A percentile compares a stretch with the other conserved stretches of the same genome.
phyloP scores from a whole-genome alignment of 2,888 invertebrate genomes.

The Dasysyrphus albostriatus region DNA sequence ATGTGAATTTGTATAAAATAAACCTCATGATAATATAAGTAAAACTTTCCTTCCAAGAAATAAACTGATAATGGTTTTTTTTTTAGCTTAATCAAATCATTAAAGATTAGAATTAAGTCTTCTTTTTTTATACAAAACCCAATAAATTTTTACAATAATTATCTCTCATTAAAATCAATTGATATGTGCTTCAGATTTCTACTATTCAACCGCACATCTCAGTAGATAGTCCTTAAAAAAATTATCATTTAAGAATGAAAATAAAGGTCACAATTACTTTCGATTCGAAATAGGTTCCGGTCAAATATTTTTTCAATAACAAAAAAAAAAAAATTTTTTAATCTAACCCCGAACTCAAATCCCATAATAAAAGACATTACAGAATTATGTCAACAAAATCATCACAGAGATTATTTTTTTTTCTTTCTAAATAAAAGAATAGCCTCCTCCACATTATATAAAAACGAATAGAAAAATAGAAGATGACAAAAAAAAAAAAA shows the following conservation, averaged over 20 bases:
- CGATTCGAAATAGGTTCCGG: background rate
- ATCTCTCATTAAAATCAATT: no score
- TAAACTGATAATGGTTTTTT: no score
- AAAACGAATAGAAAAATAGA: background rate
- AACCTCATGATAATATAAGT: no score
- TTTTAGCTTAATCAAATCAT: no score
- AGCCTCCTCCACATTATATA: background rate
- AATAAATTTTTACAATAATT: no score
- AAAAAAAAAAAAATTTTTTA: background rate
- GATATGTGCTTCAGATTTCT: no score
- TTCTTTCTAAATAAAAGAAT: background rate
- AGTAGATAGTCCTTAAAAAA: background rate
- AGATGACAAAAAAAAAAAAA: background rate
- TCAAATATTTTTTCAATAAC: background rate
- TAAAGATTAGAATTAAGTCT: no score
- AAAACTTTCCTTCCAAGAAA: no score
- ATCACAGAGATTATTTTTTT: background rate
- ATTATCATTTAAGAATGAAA: background rate
- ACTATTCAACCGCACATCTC: no score
- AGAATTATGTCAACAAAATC: slow-evolving; percentile 1
- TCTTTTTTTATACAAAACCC: no score
- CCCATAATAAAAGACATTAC: slow-evolving; percentile 2
- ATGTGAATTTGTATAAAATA: no score
- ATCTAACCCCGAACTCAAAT: background rate
- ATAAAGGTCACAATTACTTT: background rate